Evolutionary conservation across 2,113 vertebrate genomes (phyloP).

Genomic region (Coregonus clupeaformis): DNA sequence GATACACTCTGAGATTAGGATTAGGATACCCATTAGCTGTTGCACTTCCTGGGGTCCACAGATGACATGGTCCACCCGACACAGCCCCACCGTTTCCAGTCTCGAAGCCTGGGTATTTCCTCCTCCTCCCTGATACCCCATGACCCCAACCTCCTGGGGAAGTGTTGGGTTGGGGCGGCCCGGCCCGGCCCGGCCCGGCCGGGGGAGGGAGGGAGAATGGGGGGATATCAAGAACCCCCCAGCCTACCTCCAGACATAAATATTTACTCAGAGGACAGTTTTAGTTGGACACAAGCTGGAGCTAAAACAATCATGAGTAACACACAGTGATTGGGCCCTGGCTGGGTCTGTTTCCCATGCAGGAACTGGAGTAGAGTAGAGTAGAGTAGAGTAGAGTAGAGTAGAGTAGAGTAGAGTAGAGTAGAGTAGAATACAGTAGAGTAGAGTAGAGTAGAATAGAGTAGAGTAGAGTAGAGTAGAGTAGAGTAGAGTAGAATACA

Average conservation of each 20-base stretch:
- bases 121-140: conserved; percentile 21
- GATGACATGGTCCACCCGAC: neutral
- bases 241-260: neutral
- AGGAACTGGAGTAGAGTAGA: neutral
- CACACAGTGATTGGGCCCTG: neutral
- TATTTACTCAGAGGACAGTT: conserved; percentile 3
- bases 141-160: conserved; percentile 28
- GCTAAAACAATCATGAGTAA: neutral
- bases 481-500: no score
- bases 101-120: neutral
- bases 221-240: neutral
- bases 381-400: neutral
- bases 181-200: neutral
- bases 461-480: no score
- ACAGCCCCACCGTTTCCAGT: neutral
- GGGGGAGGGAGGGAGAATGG: neutral
- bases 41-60: neutral
- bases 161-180: neutral
- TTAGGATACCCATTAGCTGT: no score
- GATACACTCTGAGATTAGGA: no score
- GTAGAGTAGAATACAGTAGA: no score
- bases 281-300: conserved; percentile 15
- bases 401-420: no score
- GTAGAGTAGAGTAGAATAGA: no score
- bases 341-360: neutral